Evolutionary conservation across 1,140 invertebrate species (phyloP).

Genomic region (Stenopsyche tienmushanensis): DNA sequence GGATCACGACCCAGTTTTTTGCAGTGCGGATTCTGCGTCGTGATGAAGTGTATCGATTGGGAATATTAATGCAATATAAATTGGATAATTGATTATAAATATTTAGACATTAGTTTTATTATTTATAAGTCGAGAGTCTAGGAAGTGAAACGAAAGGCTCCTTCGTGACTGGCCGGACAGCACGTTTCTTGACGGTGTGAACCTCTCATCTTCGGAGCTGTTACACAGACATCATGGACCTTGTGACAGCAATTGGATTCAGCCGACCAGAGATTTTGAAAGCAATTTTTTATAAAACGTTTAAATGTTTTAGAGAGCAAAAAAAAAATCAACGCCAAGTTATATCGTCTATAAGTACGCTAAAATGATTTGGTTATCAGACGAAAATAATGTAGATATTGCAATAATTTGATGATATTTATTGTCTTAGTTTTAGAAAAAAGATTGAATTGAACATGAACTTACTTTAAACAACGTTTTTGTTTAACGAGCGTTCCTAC

Average conservation of each 20-base stretch:
- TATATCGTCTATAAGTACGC: too few species aligned
- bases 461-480: too few species aligned
- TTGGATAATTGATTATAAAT: background rate
- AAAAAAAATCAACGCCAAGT: too few species aligned
- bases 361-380: too few species aligned
- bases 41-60: background rate
- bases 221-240: background rate
- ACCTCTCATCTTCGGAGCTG: background rate
- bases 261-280: background rate
- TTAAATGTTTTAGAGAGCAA: background rate
- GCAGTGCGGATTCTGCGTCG: background rate
- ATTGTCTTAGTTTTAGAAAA: too few species aligned
- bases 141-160: background rate
- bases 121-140: too few species aligned
- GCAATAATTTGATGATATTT: too few species aligned
- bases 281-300: background rate
- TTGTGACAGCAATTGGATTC: background rate
- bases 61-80: background rate
- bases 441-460: too few species aligned
- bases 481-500: too few species aligned
- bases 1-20: background rate
- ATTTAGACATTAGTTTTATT: too few species aligned
- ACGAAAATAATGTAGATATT: too few species aligned
- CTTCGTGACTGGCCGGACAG: background rate
- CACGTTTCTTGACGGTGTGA: background rate